These are phyloP conservation scores for Enteromius fasciolatus DNA, from an alignment of 2,797 vertebrate species.

Conservation along the genomic window DNA sequence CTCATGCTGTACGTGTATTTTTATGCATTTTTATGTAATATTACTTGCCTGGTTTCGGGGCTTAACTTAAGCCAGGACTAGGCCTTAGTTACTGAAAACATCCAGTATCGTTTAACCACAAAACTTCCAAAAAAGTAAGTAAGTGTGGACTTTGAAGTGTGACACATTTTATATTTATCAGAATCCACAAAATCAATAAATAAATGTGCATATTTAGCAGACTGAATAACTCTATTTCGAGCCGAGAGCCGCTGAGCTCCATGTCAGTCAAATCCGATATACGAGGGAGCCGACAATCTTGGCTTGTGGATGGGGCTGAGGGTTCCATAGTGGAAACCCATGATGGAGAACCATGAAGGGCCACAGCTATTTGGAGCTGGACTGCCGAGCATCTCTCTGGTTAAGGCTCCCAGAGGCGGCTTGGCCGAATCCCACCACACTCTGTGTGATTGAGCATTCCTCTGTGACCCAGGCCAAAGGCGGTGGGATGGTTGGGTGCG, in stretches of 20 bases:
- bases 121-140: conserved; percentile 6
- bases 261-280: conserved; percentile 18
- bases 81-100: neutral
- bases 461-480: conserved; percentile 64
- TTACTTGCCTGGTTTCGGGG: neutral
- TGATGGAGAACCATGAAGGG: conserved; percentile 43
- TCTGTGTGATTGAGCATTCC: conserved; percentile 65
- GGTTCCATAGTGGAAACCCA: conserved; percentile 50
- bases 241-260: conserved; percentile 13
- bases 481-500: conserved; percentile 68
- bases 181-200: conserved; percentile 29
- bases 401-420: conserved; percentile 65
- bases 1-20: conserved; percentile 81
- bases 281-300: conserved; percentile 9
- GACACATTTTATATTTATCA: conserved; percentile 21
- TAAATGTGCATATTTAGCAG: neutral
- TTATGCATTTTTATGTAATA: neutral
- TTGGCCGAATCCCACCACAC: conserved; percentile 53
- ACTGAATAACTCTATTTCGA: conserved; percentile 19
- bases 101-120: conserved; percentile 3
- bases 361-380: conserved; percentile 74
- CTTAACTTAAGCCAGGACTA: no score
- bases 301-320: conserved; percentile 39
- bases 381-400: conserved; percentile 60
- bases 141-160: neutral